Evolutionary conservation across 2,797 vertebrate species (phyloP).

Genomic region (Cyprinodon diabolis): DNA sequence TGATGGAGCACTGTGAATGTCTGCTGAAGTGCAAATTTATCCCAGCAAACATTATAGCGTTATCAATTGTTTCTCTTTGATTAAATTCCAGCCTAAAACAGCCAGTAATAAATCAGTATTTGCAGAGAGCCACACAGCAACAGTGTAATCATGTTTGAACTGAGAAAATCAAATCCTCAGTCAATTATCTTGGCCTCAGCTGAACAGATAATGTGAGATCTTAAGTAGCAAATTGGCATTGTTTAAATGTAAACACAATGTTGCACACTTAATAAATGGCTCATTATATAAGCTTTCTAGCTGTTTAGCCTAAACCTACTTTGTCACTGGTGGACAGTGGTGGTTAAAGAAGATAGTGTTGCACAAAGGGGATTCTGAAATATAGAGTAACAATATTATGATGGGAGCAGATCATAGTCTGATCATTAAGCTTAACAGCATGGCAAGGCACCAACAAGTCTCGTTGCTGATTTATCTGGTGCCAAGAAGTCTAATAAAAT

Average conservation of each 20-base stretch:
- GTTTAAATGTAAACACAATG: conserved; percentile 76
- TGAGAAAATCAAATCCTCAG: conserved; percentile 76
- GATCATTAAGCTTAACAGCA: conserved; percentile 51
- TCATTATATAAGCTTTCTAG: conserved; percentile 50
- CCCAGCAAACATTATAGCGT: conserved; percentile 38
- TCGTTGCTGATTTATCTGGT: conserved; percentile 28
- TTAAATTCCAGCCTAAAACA: conserved; percentile 63
- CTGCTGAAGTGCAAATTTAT: conserved; percentile 36
- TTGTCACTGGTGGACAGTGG: conserved; percentile 48
- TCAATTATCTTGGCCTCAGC: conserved; percentile 75
- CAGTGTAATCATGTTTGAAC: conserved; percentile 74
- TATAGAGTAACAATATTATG: conserved; percentile 69
- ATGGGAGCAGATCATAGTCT: conserved; percentile 71
- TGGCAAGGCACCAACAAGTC: conserved; percentile 49
- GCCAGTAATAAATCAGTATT: conserved; percentile 68
- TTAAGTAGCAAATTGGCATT: conserved; percentile 77
- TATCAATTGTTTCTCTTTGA: conserved; percentile 66
- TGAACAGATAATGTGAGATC: conserved; percentile 72
- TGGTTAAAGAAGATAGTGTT: conserved; percentile 19
- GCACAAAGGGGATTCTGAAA: conserved; percentile 57
- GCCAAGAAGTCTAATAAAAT: conserved; percentile 65
- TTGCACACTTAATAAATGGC: conserved; percentile 74
- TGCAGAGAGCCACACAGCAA: conserved; percentile 67
- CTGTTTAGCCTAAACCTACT: conserved; percentile 53
- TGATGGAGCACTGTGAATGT: conserved; percentile 27